Evolutionary conservation across 2,888 invertebrate species (phyloP), one percentile per base, ranked within the genome.

Genomic region (Frankliniella intonsa): DNA sequence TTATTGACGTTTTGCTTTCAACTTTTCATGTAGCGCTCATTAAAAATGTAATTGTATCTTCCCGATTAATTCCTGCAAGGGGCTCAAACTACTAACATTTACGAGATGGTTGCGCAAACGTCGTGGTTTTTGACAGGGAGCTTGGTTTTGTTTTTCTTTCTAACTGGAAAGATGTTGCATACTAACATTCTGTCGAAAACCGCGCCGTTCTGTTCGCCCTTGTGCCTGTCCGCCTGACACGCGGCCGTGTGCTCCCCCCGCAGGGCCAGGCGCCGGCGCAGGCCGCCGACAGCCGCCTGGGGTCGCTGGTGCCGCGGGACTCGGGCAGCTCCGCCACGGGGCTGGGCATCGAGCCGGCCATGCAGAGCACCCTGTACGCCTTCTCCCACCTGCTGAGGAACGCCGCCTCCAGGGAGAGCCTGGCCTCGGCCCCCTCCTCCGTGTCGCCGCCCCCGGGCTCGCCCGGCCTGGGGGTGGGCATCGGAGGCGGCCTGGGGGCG

Each of bases 341-440:
- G 50, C 84, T 86, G n/a, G 86, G 86, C 3, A 84, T 87, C 82
- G 87, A 87, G 83, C 86, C 87, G 10, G 86, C 86, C 65, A 85
- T 87, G 84, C 86, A 86, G 81, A 86, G 86, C 22, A 85, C 86
- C 25, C 83, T 84, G 65, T 85, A 85, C 83, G 86, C 86, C 82
- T 86, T 87, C 84, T 85, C 86, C 9, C 86, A 86, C 83, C 85
- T 86, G 81, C 85, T 86, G 82, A 86, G 86, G 65, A 85, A 86
- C 50, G 87, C 87, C 11, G 85, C 86, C 50, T 87, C 87, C 49
- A 85, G 87, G 81, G 88, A 87, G 83, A 87, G 87, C 84, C 85
- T 87, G 12, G 69, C 69, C 69, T 76, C 84, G 25, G 69, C 69
- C 8, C 69, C 69, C 22, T 76, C 69, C 22, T 76, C 69, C 69